Percentiles rank a stretch among this genome's conserved stretches.
Evolutionary conservation across 1,140 invertebrate genomes (phyloP).

Genomic region (Pemphigus obesinymphae): DNA sequence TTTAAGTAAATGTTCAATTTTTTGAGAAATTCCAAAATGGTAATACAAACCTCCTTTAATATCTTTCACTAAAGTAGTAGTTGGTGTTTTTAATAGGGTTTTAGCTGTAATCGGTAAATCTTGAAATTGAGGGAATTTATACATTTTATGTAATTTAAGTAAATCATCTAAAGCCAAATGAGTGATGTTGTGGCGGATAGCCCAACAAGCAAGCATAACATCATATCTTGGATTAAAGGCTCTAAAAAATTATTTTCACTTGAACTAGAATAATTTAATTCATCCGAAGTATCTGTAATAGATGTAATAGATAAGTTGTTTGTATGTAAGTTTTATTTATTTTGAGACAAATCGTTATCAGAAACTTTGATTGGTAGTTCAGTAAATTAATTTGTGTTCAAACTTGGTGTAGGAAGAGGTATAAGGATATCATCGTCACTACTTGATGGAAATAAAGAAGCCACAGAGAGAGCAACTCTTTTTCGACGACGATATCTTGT

Average conservation of each 20-base stretch:
- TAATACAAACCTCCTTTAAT: neutral
- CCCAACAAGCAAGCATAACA: neutral
- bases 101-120: neutral
- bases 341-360: too few species aligned
- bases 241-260: neutral
- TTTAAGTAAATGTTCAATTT: neutral
- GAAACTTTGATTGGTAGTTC: neutral
- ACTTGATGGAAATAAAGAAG: too few species aligned
- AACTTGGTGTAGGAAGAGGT: too few species aligned
- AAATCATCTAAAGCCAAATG: neutral
- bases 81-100: neutral
- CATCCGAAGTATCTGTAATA: too few species aligned
- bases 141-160: neutral
- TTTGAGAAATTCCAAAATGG: neutral
- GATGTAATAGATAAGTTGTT: too few species aligned
- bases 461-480: too few species aligned
- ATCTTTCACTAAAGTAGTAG: neutral
- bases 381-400: too few species aligned
- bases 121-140: neutral
- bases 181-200: neutral
- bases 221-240: neutral
- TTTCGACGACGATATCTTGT: too few species aligned
- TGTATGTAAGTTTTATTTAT: too few species aligned
- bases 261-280: neutral
- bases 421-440: too few species aligned